Evolutionary conservation across 2,888 invertebrate species (phyloP).

Genomic region (Hydrotaea cyrtoneurina): DNA sequence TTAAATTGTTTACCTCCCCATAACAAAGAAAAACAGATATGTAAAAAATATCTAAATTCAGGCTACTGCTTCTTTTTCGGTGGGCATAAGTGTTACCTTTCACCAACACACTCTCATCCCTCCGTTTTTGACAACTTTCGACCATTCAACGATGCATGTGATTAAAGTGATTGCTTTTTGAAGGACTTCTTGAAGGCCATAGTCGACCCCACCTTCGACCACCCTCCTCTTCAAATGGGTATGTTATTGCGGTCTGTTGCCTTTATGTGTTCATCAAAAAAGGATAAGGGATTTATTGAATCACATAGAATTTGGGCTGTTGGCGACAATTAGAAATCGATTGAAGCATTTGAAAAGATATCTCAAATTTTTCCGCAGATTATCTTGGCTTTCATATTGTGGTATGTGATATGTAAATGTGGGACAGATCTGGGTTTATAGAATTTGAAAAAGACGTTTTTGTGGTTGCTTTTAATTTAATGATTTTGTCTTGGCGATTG

Average conservation of each 20-base stretch:
- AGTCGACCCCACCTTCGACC: background rate
- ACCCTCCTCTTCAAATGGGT: background rate
- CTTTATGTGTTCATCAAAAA: conserved; percentile 34
- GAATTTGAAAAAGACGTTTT: conserved; percentile 35
- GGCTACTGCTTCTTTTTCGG: too few species aligned
- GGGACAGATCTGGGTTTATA: background rate
- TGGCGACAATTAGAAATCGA: conserved; percentile 41
- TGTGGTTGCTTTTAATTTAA: conserved; percentile 39
- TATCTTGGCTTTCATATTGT: background rate
- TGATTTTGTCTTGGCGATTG: conserved; percentile 53
- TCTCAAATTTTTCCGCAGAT: conserved; percentile 33
- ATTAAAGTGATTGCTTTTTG: conserved; percentile 32
- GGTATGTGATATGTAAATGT: conserved; percentile 16
- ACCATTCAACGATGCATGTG: background rate
- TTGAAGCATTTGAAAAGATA: conserved; percentile 23
- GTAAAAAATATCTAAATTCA: conserved; percentile 33
- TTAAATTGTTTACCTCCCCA: conserved; percentile 62
- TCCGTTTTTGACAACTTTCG: too few species aligned
- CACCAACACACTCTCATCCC: conserved; percentile 12
- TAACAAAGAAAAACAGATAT: conserved; percentile 16
- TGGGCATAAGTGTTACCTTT: conserved; percentile 56
- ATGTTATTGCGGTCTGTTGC: conserved; percentile 7
- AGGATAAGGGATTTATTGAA: conserved; percentile 16
- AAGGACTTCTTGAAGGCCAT: conserved; percentile 33
- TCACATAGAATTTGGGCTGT: background rate